Evolutionary conservation across 1,140 invertebrate genomes (phyloP).

Genomic region (Nasonia vitripennis): DNA sequence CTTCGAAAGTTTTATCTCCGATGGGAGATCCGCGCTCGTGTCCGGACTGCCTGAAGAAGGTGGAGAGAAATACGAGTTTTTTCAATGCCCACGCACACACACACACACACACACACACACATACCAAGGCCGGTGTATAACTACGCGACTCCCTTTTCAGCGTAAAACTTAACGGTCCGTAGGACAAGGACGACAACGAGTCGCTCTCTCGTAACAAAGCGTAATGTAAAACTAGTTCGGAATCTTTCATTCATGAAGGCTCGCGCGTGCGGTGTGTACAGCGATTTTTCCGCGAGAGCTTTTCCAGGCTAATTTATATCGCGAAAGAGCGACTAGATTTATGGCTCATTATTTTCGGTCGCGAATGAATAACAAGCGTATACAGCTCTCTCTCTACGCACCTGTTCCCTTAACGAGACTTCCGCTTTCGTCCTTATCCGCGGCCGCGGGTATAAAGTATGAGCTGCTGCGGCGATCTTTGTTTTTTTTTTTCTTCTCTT

Average conservation of each 20-base stretch:
- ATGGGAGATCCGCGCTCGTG: no score
- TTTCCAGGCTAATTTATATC: constrained; percentile 10
- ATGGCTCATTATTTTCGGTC: constrained; percentile 47
- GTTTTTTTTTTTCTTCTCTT: background rate
- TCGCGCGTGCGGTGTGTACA: no score
- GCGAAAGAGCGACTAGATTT: background rate
- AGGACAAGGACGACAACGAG: background rate
- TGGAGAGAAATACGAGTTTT: no score
- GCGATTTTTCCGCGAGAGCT: background rate
- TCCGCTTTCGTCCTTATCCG: constrained; percentile 31
- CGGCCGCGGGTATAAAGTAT: constrained; percentile 21
- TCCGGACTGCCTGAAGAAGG: no score
- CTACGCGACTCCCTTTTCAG: constrained; percentile 27
- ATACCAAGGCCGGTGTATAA: background rate
- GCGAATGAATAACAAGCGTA: constrained; percentile 42
- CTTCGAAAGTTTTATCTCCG: no score
- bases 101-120: background rate
- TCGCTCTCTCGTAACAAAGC: constrained; percentile 9
- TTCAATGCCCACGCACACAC: background rate
- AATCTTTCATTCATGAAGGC: constrained; percentile 51
- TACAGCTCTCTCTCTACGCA: background rate
- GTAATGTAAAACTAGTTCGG: constrained; percentile 39
- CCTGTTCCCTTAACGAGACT: constrained; percentile 42
- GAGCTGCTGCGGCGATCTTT: background rate
- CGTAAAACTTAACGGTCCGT: constrained; percentile 36